These are phyloP conservation scores for Eleginops maclovinus DNA, from an alignment of 2,113 vertebrate genomes.

Conservation along the genomic window DNA sequence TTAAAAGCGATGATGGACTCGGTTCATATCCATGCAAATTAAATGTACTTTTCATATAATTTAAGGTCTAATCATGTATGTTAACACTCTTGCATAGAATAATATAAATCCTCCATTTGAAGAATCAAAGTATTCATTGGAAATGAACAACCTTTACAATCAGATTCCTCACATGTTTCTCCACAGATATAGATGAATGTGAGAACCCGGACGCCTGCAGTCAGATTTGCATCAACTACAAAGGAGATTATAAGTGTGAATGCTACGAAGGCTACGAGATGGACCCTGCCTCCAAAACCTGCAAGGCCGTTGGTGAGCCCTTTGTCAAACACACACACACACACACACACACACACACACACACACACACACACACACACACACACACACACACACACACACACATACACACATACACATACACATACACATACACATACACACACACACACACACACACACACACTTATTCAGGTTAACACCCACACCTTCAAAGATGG, in stretches of 20 bases:
- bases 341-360: too few relatives aligned
- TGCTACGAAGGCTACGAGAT: conserved; percentile 97
- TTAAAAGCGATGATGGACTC: neutral
- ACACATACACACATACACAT: conserved; percentile 8
- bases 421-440: conserved; percentile 10
- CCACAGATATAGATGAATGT: conserved; percentile 96
- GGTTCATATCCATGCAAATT: neutral
- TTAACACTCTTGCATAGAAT: neutral
- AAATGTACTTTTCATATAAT: neutral
- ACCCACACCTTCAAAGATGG: conserved; percentile 34
- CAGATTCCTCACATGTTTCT: conserved; percentile 41
- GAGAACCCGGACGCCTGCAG: conserved; percentile 96
- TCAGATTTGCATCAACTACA: conserved; percentile 99
- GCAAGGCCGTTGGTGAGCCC: conserved; percentile 96
- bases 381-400: conserved; percentile 32
- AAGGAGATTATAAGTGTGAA: conserved; percentile 98
- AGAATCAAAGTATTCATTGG: neutral
- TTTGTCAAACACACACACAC: conserved; percentile 26
- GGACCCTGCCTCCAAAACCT: conserved; percentile 94
- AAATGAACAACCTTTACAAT: neutral
- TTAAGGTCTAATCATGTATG: neutral
- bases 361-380: too few relatives aligned
- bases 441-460: neutral
- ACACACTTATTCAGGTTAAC: conserved; percentile 12
- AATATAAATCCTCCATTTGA: neutral